Base-by-base conservation (phyloP, 2,113 vertebrate genomes). In the Pithys albifrons region DNA sequence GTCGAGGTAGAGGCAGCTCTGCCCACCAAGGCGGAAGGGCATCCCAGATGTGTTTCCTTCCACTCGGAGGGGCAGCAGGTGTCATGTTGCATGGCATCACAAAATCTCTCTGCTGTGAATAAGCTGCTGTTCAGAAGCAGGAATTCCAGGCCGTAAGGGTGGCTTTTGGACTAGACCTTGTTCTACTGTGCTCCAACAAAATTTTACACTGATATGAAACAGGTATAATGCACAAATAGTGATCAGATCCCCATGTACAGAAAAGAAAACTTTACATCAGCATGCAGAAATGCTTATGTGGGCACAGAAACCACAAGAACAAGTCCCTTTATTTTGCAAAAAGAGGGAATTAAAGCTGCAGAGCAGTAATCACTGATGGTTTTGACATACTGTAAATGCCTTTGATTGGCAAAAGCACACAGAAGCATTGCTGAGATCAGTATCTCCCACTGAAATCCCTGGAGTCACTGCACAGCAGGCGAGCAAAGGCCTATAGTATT, bases 351-450 rank as follows among this genome's bases (percentile, higher is more conserved):
- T 89, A 89, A 94, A 94, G 58, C 86, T 96, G 96, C 95, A 95
- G 88, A 94, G 85, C 90, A 72, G 83, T 31, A 94, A 92, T 72
- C 83, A 54, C 75, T 78, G 96, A 94, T 91, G 92, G 92, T 96
- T 96, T 85, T 87, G 96, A 93, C 91, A 94, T 35, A 45, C 73
- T 78, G 80, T 66, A 92, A 96, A 94, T 85, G 91, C 89, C 93
- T 94, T 46, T 93, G 95, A 96, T 94, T 96, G 96, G 96, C 91
- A 94, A 92, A 94, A 89, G 93, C 88, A 91, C 86, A 95, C 69
- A 93, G 96, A 81, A 57, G 49, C 92, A 85, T 3, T 79, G 96
- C 70, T 11, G 88, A 94, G 95, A 96, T 89, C 92, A 19, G 20
- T 88, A 97, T 96, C 96, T 97, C 70, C 83, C 92, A 41, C 91